phyloP scores from a whole-genome alignment of 2,113 vertebrate genomes.

The Zosterops borbonicus region DNA sequence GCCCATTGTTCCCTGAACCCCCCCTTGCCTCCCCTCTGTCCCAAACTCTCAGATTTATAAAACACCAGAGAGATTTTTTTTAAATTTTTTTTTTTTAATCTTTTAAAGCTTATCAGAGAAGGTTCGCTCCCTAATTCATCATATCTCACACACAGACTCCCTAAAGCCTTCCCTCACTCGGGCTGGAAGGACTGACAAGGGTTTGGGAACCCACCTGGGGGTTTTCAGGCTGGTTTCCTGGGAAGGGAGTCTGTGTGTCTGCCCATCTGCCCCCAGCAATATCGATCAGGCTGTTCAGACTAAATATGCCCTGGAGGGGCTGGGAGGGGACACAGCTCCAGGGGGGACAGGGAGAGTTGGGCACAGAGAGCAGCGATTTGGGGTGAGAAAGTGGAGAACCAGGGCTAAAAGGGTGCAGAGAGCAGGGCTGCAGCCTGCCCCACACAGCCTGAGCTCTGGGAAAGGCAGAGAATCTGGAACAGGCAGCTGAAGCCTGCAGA shows the following conservation, averaged over 20 bases:
- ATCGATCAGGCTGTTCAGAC: neutral
- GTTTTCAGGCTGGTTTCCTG: neutral
- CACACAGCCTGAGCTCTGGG: neutral
- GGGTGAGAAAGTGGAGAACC: neutral
- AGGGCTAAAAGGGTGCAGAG: neutral
- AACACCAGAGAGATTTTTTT: neutral
- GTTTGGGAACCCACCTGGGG: conserved; percentile 41
- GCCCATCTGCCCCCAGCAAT: neutral
- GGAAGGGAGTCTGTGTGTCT: neutral
- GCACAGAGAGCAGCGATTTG: neutral
- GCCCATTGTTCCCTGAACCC: neutral
- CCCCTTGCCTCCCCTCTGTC: neutral
- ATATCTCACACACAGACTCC: conserved; percentile 6
- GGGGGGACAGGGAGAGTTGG: neutral
- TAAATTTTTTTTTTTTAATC: neutral
- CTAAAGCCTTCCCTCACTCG: neutral
- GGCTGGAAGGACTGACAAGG: neutral
- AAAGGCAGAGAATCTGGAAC: neutral
- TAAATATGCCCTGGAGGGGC: neutral
- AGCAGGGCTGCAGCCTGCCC: neutral
- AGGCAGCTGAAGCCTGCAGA: neutral
- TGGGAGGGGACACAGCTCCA: neutral
- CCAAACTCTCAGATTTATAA: neutral
- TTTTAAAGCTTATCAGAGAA: conserved; percentile 13
- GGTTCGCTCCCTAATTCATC: conserved; percentile 14